These are phyloP conservation scores for Itoplectis maculator DNA, from an alignment of 2,888 invertebrate genomes.

Conservation along the genomic window DNA sequence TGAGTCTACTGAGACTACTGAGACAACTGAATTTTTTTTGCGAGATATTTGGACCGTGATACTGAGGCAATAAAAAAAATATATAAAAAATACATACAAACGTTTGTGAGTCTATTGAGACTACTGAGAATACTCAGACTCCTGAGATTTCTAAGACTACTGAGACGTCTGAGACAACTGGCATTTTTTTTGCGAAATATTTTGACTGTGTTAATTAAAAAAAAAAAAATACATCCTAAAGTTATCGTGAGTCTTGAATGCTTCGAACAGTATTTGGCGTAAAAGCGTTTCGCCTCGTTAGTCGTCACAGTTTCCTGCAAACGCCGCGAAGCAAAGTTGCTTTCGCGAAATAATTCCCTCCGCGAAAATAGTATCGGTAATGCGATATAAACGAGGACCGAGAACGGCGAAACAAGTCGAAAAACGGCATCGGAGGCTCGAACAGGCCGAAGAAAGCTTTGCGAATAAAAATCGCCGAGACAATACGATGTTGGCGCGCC, in stretches of 20 bases:
- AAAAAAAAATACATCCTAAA: conserved; percentile 53
- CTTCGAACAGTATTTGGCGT: conserved; percentile 26
- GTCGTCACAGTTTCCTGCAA: conserved; percentile 44
- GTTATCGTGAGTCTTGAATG: conserved; percentile 48
- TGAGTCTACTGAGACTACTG: too few relatives aligned
- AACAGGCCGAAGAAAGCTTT: conserved; percentile 66
- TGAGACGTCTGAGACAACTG: too few relatives aligned
- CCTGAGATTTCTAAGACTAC: too few relatives aligned
- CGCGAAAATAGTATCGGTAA: conserved; percentile 34
- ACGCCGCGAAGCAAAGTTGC: conserved; percentile 4
- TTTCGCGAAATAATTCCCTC: not conserved
- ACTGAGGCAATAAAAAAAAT: too few relatives aligned
- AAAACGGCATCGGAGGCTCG: conserved; percentile 47
- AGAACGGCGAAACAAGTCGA: conserved; percentile 40
- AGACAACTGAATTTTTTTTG: too few relatives aligned
- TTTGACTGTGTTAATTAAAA: too few relatives aligned
- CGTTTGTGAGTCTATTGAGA: too few relatives aligned
- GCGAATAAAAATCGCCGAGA: conserved; percentile 80
- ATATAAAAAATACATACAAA: too few relatives aligned
- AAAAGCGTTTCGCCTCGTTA: conserved; percentile 50
- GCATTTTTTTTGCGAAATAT: too few relatives aligned
- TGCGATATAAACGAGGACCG: not conserved
- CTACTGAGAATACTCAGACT: too few relatives aligned
- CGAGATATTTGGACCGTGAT: too few relatives aligned
- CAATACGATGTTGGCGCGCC: conserved; percentile 83